Evolutionary conservation across 1,140 invertebrate species (phyloP), one percentile per base, ranked within the genome.

Genomic region (Drosophila tani): DNA sequence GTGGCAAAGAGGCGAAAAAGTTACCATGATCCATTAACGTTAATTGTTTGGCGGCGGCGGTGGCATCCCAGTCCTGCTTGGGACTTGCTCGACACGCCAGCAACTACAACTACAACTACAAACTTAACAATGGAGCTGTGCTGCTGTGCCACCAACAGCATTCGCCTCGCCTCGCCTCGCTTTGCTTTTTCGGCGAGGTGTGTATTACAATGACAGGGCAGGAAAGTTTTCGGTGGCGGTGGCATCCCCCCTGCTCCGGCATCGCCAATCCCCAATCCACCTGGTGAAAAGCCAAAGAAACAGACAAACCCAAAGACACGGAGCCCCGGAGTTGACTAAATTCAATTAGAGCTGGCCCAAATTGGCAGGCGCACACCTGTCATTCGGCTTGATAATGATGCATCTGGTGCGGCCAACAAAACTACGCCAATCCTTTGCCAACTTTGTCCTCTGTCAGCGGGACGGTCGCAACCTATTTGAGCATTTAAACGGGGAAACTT

Each of bases 21-120:
- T 90, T 90, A 90, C 85, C 82, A 90, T 90, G 85, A 90, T 90
- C 85, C 85, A 90, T 90, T 90, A 90, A 90, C 85, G 85, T 90
- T 90, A 90, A 90, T 90, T 90, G 85, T 90, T 90, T 90, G 86
- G 86, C 86, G 85, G 85, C 85, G 67, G 64, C 46, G 65, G 66
- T 65, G 64, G 64, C 57, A 7, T 67, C 43, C 58, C 57, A 19
- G 62, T 84, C 75, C 84, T 88, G 78, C 78, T 64, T 81, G 84
- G 85, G 81, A 88, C 73, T 88, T 85, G 78, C 77, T 78, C 79
- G 70, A 84, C 84, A 90, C 81, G 85, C 78, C 81, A 81, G 80
- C 76, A 81, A 69, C 73, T 60, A 43, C 59, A 65, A 43, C 47
- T 32, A 46, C 71, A 75, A 40, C 51, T 55, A 55, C 51, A 11